Conservation (phyloP, 2,113 vertebrate species). For the Callorhinus ursinus region DNA sequence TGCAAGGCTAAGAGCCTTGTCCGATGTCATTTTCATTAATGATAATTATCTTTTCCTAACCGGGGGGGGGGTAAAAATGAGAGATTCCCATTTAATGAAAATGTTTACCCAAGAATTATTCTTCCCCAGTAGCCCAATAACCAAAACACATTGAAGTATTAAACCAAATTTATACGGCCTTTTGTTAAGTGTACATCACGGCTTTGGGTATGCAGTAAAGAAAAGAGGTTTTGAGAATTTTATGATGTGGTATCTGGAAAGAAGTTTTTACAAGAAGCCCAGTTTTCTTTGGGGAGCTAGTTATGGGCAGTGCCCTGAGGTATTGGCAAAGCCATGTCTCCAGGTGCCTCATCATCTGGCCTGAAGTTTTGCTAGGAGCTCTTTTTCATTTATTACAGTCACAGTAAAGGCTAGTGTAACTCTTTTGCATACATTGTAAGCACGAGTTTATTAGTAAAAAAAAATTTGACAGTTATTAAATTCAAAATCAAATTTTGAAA, state of each 20-base stretch:
- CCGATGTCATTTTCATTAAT: constrained; percentile 27
- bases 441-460: neutral
- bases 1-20: neutral
- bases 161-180: neutral
- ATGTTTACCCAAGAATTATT: neutral
- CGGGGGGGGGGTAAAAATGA: neutral
- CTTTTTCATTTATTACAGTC: neutral
- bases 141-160: neutral
- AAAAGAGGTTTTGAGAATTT: neutral
- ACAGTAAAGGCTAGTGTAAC: neutral
- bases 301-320: neutral
- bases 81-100: constrained; percentile 14
- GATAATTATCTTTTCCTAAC: neutral
- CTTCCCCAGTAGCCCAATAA: neutral
- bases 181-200: neutral
- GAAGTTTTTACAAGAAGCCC: neutral
- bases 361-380: neutral
- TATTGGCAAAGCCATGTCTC: neutral
- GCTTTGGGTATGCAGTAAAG: neutral
- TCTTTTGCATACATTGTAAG: neutral
- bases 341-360: neutral
- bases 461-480: neutral
- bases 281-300: neutral
- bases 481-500: neutral
- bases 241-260: neutral